Conservation (phyloP, 2,113 vertebrate species). For the Lonchura striata region DNA sequence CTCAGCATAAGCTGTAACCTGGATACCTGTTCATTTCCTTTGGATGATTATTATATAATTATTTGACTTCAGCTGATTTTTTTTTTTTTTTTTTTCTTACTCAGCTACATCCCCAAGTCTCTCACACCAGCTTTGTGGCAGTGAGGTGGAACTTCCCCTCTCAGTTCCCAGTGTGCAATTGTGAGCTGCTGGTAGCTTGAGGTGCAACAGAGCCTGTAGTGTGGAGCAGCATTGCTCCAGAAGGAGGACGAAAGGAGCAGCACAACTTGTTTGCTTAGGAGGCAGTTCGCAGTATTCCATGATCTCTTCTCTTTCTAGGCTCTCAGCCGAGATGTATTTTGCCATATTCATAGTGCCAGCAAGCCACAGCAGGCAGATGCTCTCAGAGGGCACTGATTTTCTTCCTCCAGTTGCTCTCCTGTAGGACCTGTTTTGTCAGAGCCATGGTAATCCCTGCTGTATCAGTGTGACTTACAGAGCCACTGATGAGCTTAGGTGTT, state of each 20-base stretch:
- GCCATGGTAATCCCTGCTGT: neutral
- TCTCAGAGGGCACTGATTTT: neutral
- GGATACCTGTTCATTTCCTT: neutral
- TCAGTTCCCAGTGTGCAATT: fast-evolving
- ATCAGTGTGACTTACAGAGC: neutral
- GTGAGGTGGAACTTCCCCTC: neutral
- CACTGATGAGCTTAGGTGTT: neutral
- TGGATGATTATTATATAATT: neutral
- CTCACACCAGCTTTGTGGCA: neutral
- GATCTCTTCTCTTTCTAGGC: neutral
- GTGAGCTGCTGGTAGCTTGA: neutral
- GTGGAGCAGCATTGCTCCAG: neutral
- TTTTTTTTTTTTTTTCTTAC: neutral
- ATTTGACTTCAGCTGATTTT: neutral
- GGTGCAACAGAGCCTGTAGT: neutral
- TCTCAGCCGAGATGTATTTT: neutral
- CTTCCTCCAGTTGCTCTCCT: neutral
- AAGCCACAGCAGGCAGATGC: neutral
- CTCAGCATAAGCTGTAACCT: neutral
- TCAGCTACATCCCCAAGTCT: neutral
- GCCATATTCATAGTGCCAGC: neutral
- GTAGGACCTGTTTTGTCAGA: neutral
- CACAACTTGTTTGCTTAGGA: neutral
- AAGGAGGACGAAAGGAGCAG: neutral
- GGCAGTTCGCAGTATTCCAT: neutral